Evolutionary conservation across 2,888 invertebrate species (phyloP).

Genomic region (Trissolcus brochymenae): DNA sequence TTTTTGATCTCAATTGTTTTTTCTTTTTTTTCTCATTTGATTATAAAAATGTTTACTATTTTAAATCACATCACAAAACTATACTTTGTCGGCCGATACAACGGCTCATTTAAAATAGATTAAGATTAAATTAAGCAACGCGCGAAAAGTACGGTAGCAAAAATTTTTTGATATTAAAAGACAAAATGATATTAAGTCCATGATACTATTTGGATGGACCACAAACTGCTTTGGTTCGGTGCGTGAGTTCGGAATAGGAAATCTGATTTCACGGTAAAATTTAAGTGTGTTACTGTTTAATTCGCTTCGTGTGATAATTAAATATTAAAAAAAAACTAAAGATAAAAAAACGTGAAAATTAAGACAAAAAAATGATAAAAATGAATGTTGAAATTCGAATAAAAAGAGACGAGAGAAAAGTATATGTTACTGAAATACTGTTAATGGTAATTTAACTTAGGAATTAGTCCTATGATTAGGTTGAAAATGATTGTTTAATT

Average conservation of each 20-base stretch:
- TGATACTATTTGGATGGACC: slow-evolving; percentile 18
- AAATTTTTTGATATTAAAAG: slow-evolving; percentile 6
- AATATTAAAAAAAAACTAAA: not conserved
- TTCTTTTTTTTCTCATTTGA: not conserved
- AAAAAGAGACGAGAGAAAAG: not conserved
- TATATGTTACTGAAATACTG: slow-evolving; percentile 6
- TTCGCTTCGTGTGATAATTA: slow-evolving; percentile 31
- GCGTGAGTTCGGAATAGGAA: slow-evolving; percentile 10
- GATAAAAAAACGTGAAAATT: slow-evolving; percentile 1
- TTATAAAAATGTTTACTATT: too few species aligned
- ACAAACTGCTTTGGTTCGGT: slow-evolving; percentile 5
- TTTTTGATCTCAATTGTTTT: not conserved
- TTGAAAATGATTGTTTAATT: slow-evolving; percentile 24
- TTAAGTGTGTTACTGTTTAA: slow-evolving; percentile 7
- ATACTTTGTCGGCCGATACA: too few species aligned
- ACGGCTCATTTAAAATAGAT: too few species aligned
- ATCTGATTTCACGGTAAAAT: slow-evolving; percentile 3
- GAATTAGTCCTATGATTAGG: slow-evolving; percentile 27
- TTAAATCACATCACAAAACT: too few species aligned
- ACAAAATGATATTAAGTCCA: slow-evolving; percentile 6
- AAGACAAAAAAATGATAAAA: not conserved
- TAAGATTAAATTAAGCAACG: too few species aligned
- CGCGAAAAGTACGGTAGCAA: not conserved
- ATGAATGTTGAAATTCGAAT: not conserved
- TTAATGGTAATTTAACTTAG: slow-evolving; percentile 4